Evolutionary conservation across 2,113 vertebrate species (phyloP).

Genomic region (Eulemur macaco): DNA sequence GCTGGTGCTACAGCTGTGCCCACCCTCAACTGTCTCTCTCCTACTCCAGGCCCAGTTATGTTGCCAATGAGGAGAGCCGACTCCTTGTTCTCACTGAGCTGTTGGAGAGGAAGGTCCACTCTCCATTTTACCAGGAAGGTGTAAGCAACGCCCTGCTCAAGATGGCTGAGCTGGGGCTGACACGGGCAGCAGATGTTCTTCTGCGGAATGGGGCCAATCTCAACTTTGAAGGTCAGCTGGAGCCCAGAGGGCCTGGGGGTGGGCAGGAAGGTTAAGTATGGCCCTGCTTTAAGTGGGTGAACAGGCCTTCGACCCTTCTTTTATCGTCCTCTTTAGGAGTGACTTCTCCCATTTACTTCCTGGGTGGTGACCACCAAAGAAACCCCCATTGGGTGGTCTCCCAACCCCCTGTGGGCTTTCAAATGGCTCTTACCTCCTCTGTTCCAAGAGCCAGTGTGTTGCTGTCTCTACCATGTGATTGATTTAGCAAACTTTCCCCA

Average conservation of each 20-base stretch:
- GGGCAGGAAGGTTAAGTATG: background rate
- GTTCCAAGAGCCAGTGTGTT: background rate
- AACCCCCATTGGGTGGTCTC: background rate
- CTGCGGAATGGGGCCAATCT: conserved; percentile 90
- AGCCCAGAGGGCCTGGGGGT: background rate
- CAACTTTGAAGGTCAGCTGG: conserved; percentile 90
- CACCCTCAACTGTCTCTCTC: background rate
- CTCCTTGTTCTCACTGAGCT: conserved; percentile 85
- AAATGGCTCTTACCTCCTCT: background rate
- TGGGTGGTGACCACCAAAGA: background rate
- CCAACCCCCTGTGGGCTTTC: background rate
- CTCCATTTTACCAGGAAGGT: conserved; percentile 90
- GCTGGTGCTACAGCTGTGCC: too few species aligned
- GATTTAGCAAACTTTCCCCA: background rate
- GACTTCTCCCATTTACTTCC: background rate
- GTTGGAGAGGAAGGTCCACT: conserved; percentile 90
- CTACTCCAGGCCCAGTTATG: conserved; percentile 67
- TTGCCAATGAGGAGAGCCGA: conserved; percentile 74
- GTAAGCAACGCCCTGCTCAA: conserved; percentile 94
- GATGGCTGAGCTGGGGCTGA: conserved; percentile 89
- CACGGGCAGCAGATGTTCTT: conserved; percentile 87
- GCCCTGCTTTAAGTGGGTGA: background rate
- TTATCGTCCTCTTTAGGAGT: background rate
- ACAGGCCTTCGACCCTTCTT: background rate
- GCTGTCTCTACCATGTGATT: background rate